phyloP scores from a whole-genome alignment of 2,113 vertebrate species.

The Noctilio leporinus region DNA sequence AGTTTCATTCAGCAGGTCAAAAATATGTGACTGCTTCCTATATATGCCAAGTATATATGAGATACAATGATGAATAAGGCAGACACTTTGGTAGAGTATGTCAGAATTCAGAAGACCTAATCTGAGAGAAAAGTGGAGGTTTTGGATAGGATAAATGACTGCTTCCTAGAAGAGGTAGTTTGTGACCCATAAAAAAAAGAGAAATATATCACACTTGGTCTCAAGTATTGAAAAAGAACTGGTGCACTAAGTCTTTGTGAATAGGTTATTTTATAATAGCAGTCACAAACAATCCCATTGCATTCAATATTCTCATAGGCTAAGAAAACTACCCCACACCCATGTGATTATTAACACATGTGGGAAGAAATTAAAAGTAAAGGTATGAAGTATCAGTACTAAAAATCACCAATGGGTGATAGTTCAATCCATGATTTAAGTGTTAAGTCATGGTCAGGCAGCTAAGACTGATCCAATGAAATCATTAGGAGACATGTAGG shows the following conservation, averaged over 20 bases:
- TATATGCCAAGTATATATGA: neutral
- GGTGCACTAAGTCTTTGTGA: neutral
- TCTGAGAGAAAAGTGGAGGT: neutral
- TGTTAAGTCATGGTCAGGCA: neutral
- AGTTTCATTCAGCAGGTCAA: neutral
- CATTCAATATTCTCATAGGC: conserved; percentile 1
- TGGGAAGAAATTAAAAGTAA: conserved; percentile 3
- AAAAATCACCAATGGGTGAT: neutral
- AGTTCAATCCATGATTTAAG: neutral
- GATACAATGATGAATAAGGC: neutral
- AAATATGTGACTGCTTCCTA: neutral
- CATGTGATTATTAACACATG: neutral
- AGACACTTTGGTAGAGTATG: neutral
- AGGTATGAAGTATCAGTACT: neutral
- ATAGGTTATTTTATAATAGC: neutral
- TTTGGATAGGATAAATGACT: neutral
- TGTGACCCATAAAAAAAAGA: neutral
- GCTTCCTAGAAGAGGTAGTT: neutral
- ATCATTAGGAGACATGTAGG: neutral
- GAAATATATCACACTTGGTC: neutral
- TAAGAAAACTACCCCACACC: neutral
- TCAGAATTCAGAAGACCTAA: neutral
- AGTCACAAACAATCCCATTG: neutral
- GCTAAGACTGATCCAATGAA: neutral
- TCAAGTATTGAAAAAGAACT: neutral